Conservation (phyloP, 2,888 invertebrate genomes). For the Poecilus cupreus region DNA sequence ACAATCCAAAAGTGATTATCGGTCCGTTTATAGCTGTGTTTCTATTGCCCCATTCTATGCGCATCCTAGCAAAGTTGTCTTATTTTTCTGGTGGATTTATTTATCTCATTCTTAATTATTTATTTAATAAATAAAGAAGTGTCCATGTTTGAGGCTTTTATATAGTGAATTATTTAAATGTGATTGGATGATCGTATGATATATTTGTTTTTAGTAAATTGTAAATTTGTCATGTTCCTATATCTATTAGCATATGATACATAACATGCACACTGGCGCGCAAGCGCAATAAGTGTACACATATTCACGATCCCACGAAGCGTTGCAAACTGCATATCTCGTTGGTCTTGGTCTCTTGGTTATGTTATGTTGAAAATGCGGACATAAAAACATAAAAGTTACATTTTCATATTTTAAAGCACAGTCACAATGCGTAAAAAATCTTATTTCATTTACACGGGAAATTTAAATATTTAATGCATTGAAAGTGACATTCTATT, state of each 20-base stretch:
- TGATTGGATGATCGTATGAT: too few species aligned
- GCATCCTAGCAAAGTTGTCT: too few species aligned
- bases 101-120: too few species aligned
- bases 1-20: too few species aligned
- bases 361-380: neutral
- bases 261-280: neutral
- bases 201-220: neutral
- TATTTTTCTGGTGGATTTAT: too few species aligned
- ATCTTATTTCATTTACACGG: constrained; percentile 41
- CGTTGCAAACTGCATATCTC: constrained; percentile 28
- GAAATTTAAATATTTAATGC: constrained; percentile 45
- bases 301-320: neutral
- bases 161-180: too few species aligned
- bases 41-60: too few species aligned
- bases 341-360: constrained; percentile 1
- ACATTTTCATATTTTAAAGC: constrained; percentile 49
- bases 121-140: too few species aligned
- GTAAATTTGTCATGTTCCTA: neutral
- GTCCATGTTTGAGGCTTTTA: too few species aligned
- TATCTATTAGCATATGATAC: neutral
- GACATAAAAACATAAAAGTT: constrained; percentile 48
- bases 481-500: constrained; percentile 38
- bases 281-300: neutral
- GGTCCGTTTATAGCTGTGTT: too few species aligned
- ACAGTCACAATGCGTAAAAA: constrained; percentile 49